These are phyloP conservation scores for Hydra vulgaris DNA, from an alignment of 30 jellyfish, hydroid and myxozoan genomes.

Conservation along the genomic window DNA sequence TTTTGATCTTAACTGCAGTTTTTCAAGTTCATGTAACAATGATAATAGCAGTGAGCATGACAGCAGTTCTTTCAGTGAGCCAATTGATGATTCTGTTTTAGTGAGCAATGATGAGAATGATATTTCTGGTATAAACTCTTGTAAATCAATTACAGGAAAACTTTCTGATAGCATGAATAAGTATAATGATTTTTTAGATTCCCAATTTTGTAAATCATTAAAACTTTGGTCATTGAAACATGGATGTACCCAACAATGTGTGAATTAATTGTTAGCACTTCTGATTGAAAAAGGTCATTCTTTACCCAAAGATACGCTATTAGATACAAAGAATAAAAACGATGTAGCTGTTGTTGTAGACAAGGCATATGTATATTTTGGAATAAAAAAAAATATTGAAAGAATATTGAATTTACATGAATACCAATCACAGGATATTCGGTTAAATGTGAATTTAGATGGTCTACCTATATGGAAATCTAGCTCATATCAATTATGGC, in stretches of 20 bases:
- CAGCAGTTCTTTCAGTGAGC: neutral
- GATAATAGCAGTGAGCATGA: neutral
- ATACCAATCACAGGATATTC: neutral
- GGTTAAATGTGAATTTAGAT: constrained; percentile 13
- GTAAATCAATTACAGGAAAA: neutral
- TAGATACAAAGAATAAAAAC: neutral
- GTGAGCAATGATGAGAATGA: neutral
- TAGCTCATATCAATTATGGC: constrained; percentile 10
- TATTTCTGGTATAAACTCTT: neutral
- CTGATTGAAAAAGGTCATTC: neutral
- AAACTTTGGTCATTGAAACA: neutral
- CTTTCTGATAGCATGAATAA: neutral
- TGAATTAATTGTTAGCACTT: neutral
- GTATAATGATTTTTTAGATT: neutral
- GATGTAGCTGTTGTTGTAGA: neutral
- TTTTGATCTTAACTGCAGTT: neutral
- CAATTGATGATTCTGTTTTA: neutral
- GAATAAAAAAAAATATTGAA: neutral
- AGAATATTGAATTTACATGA: neutral
- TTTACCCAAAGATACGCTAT: constrained; percentile 15
- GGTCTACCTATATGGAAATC: constrained; percentile 12
- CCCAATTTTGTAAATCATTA: neutral
- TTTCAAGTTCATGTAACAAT: neutral
- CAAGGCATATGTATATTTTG: neutral
- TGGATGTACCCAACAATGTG: neutral